These are phyloP conservation scores for Bufo bufo DNA, from an alignment of 2,113 vertebrate genomes.

Conservation along the genomic window DNA sequence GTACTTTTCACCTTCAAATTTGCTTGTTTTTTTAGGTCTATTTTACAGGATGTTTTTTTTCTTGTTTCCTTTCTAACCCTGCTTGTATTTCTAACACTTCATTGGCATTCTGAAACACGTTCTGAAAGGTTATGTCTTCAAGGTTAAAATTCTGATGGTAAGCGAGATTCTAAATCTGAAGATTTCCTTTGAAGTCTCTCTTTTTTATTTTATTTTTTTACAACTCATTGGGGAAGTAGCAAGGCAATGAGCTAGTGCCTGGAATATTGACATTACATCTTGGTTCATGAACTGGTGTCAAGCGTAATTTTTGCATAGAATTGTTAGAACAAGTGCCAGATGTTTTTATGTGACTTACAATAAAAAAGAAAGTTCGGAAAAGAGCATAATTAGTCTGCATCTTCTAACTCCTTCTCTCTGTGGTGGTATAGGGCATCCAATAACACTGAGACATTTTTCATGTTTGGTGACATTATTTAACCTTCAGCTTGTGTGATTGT, in stretches of 20 bases:
- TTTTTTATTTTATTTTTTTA: constrained; percentile 48
- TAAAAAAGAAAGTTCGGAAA: constrained; percentile 32
- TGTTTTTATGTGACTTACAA: constrained; percentile 38
- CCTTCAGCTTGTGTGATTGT: constrained; percentile 21
- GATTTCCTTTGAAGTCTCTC: constrained; percentile 65
- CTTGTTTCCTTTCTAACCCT: constrained; percentile 5
- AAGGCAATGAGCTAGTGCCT: constrained; percentile 18
- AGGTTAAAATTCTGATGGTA: constrained; percentile 64
- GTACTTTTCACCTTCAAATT: constrained; percentile 50
- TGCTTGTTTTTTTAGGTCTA: constrained; percentile 32
- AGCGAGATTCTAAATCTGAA: constrained; percentile 62
- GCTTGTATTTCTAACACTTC: constrained; percentile 40
- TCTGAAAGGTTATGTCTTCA: constrained; percentile 62
- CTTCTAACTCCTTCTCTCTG: background rate
- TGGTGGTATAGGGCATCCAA: constrained; percentile 1
- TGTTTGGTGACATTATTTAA: constrained; percentile 37
- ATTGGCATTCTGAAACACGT: constrained; percentile 60
- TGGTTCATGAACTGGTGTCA: constrained; percentile 34
- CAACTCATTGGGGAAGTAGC: constrained; percentile 59
- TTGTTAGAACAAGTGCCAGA: constrained; percentile 36
- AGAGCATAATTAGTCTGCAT: constrained; percentile 9
- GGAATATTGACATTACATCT: constrained; percentile 53
- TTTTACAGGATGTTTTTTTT: constrained; percentile 52
- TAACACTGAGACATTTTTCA: background rate
- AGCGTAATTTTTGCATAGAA: constrained; percentile 19